Conservation (phyloP, 1,140 invertebrate genomes). For the Mylabris phalerata region DNA sequence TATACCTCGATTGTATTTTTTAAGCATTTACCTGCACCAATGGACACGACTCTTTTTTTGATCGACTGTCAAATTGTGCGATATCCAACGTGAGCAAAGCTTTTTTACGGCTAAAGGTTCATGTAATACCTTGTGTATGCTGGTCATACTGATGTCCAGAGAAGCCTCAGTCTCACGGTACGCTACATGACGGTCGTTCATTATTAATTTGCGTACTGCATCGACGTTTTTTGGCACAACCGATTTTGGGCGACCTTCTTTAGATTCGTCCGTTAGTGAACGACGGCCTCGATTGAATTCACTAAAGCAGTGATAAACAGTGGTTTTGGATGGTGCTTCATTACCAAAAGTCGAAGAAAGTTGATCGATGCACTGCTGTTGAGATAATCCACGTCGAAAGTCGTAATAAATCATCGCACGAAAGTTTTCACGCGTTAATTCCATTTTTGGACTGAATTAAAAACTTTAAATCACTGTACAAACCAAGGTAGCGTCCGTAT, state of each 20-base stretch:
- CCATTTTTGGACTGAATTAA: neutral
- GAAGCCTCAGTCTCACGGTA: constrained; percentile 26
- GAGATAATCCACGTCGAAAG: constrained; percentile 5
- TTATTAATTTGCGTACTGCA: constrained; percentile 22
- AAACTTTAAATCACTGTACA: neutral
- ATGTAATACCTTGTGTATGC: constrained; percentile 30
- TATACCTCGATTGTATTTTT: constrained; percentile 20
- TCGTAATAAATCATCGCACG: constrained; percentile 1
- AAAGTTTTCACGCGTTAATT: constrained; percentile 5
- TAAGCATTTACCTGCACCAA: constrained; percentile 29
- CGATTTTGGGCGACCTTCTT: constrained; percentile 22
- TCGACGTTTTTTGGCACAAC: constrained; percentile 18
- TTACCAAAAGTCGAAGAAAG: constrained; percentile 8
- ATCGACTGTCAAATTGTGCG: constrained; percentile 27
- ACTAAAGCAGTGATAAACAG: constrained; percentile 15
- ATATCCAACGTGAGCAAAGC: constrained; percentile 31
- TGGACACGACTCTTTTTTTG: constrained; percentile 29
- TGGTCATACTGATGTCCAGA: constrained; percentile 22
- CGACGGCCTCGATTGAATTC: constrained; percentile 21
- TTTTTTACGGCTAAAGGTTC: constrained; percentile 26
- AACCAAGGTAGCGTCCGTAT: constrained; percentile 4
- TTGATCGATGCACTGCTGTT: constrained; percentile 6
- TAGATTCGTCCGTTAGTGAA: constrained; percentile 20
- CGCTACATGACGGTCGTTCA: constrained; percentile 30
- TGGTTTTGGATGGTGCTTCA: constrained; percentile 17